Base-by-base conservation (phyloP, 2,113 vertebrate genomes). In the Gadus chalcogrammus region DNA sequence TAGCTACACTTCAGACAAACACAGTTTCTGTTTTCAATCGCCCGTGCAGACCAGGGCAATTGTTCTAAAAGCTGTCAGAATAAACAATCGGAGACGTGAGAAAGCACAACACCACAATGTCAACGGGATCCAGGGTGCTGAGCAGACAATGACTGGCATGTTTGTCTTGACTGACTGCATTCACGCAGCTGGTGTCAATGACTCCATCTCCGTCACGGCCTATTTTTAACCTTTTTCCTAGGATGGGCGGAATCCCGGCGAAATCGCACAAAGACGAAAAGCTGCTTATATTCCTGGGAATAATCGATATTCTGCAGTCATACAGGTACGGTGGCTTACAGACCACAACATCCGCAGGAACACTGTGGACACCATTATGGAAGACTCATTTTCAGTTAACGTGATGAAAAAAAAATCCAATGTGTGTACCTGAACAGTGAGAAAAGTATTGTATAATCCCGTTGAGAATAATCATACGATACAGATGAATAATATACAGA, bases 171-270 rank as follows among this genome's bases (percentile, higher is more conserved):
- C 68, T 48, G 68, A 70, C 69, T 70, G 22, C 42, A 64, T 55
- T 70, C 58, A 64, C 53, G 31, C 13, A 6, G 12, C 5, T 7
- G 0, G 28, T 64, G 31, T 64, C 15, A 13, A 64, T 12, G 3
- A 11, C 28, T 11, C 16, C 1, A 13, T 27, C 3, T 11, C 20
- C 12, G 35, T 7, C 56, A 11, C 24, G 2, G 11, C 71, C 31
- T 83, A 56, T 61, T 70, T 77, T 38, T 67, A 9, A 11, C 68
- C n/a, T 73, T 42, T 58, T 79, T 65, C 16, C 68, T 81, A 99
- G 97, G 87, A 98, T 99, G 96, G 97, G 97, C 63, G 97, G 97
- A 42, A 99, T 99, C 88, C 97, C 97, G 81, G 97, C 97, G 65
- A 98, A 95, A 88, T 97, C 93, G 79, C 93, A 96, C 89, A 96